These are phyloP conservation scores for Meandrina meandrites DNA, from an alignment of 92 coral and sea anemone genomes.

Conservation along the genomic window DNA sequence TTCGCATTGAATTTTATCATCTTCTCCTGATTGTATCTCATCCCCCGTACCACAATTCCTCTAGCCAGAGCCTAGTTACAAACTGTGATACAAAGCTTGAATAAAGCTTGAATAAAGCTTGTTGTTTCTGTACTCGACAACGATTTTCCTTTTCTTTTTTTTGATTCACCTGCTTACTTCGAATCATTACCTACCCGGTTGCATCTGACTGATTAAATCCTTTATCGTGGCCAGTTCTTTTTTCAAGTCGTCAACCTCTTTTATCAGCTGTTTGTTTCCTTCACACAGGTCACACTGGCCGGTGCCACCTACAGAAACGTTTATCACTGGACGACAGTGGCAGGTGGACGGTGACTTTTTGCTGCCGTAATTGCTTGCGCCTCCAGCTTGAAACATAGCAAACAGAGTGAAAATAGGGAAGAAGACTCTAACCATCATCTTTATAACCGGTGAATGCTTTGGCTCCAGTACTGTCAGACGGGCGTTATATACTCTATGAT, in stretches of 20 bases:
- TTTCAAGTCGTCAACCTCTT: constrained; percentile 3
- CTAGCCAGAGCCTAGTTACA: too few relatives aligned
- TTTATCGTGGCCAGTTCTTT: constrained; percentile 18
- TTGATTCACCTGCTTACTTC: too few relatives aligned
- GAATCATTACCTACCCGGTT: background rate
- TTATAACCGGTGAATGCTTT: background rate
- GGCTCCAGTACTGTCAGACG: background rate
- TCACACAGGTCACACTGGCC: background rate
- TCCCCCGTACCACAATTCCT: too few relatives aligned
- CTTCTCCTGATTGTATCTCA: too few relatives aligned
- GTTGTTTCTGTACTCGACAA: too few relatives aligned
- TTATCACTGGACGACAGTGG: background rate
- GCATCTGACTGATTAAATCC: background rate
- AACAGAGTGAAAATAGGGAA: background rate
- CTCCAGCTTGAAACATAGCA: background rate
- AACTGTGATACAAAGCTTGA: too few relatives aligned
- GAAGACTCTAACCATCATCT: background rate
- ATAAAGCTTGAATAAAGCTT: too few relatives aligned
- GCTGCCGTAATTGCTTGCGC: background rate
- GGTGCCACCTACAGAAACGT: background rate
- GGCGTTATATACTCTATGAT: too few relatives aligned
- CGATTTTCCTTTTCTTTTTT: too few relatives aligned
- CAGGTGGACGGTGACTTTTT: background rate
- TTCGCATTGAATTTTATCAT: too few relatives aligned
- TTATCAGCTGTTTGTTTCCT: constrained; percentile 3